Base-by-base conservation (phyloP, 1,140 invertebrate species). In the Procambarus clarkii region DNA sequence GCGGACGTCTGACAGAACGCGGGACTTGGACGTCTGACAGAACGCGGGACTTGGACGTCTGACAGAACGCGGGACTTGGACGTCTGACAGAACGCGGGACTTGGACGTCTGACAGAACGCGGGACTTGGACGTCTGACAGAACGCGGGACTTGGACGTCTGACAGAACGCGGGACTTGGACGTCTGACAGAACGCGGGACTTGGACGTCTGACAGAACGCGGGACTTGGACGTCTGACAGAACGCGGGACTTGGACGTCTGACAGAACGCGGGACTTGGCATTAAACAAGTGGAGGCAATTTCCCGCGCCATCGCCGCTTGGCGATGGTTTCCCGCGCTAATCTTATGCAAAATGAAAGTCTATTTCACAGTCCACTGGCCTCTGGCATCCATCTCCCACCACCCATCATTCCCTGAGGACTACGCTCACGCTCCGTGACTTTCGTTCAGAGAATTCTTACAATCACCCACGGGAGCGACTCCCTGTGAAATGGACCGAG, bases 331-430 rank as follows among this genome's bases (percentile, higher is more conserved):
- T 83, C 88, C 71, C 24, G 80, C 71, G 80, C 88, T 89, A 89
- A 89, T 89, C 88, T 89, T 89, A 89, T 89, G 88, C 88, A 89
- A 83, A 89, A 89, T 89, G 79, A 76, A 83, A 83, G 88, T 82
- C 88, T 89, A 89, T 89, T 89, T 89, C 88, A 89, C 79, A 77
- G 77, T 83, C 88, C 80, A 89, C 48, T 71, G 48, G 71, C 11
- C 64, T n/a, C 80, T 80, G 18, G 80, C 88, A 89, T 89, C 88
- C 88, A 89, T 89, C 88, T 89, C 86, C 84, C 8, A 44, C 11
- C 7, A 21, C 86, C 86, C 78, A 80, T 87, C 80, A 87, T 71
- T 81, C 50, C 86, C 86, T 34, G 44, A 69, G 78, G 34, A 54
- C 86, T 88, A 15, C 86, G 77, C 74, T 88, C 86, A 88, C 54